Evolutionary conservation across 2,888 invertebrate species (phyloP).

Genomic region (Hydrotaea diabolus): DNA sequence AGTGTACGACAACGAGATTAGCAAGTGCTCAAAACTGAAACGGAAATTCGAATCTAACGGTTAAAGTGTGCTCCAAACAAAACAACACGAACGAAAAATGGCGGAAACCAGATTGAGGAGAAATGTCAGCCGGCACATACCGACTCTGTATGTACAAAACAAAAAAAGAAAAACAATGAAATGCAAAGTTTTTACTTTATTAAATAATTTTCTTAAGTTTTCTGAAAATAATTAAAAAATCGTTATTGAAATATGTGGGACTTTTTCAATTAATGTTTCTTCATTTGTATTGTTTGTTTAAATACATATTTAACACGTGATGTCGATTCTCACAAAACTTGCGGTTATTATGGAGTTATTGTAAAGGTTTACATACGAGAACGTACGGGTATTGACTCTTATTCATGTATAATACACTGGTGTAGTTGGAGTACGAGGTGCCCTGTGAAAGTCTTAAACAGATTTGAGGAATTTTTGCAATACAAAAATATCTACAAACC

Average conservation of each 20-base stretch:
- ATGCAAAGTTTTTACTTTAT: not conserved
- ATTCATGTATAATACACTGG: not conserved
- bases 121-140: slow-evolving; percentile 74
- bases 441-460: not conserved
- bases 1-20: not conserved
- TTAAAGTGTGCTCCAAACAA: not conserved
- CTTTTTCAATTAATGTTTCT: slow-evolving; percentile 19
- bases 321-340: slow-evolving; percentile 1
- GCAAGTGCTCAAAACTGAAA: slow-evolving; percentile 18
- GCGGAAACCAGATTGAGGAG: slow-evolving; percentile 75
- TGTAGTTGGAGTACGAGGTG: not conserved
- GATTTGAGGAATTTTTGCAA: too few relatives aligned
- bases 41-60: slow-evolving; percentile 34
- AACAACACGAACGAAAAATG: slow-evolving; percentile 66
- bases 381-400: not conserved
- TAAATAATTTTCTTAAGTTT: not conserved
- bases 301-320: slow-evolving; percentile 1
- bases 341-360: not conserved
- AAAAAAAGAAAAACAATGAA: slow-evolving; percentile 1
- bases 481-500: too few relatives aligned
- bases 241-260: slow-evolving; percentile 34
- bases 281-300: slow-evolving; percentile 6
- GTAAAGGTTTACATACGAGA: not conserved
- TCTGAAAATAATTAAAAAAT: not conserved
- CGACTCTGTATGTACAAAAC: slow-evolving; percentile 73